These are phyloP conservation scores for Chlorospingus semifuscus DNA, from an alignment of 2,797 vertebrate species.

Conservation along the genomic window DNA sequence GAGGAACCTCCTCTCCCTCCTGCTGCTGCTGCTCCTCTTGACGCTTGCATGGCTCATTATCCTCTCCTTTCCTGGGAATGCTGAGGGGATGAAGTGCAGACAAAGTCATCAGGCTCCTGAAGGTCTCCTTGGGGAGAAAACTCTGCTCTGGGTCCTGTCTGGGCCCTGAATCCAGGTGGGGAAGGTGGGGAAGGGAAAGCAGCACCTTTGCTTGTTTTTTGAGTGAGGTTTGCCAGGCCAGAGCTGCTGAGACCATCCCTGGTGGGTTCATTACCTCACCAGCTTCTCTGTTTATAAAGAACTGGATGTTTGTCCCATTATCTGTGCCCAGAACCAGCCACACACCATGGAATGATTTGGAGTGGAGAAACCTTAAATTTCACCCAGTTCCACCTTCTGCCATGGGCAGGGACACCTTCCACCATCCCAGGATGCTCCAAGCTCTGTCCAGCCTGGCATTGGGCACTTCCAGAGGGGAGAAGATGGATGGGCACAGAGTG, in stretches of 20 bases:
- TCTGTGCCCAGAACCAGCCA: not conserved
- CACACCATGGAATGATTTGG: not conserved
- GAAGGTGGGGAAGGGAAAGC: not conserved
- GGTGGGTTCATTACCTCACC: not conserved
- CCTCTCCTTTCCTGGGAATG: not conserved
- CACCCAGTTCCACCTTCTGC: rapidly evolving
- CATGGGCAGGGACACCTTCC: not conserved
- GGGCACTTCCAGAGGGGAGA: not conserved
- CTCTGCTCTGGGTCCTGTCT: not conserved
- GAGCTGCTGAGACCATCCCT: not conserved
- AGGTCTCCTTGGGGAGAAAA: not conserved
- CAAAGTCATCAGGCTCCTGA: not conserved
- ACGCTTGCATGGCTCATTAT: not conserved
- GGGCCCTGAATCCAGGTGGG: not conserved
- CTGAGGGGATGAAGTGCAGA: not conserved
- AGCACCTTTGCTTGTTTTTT: rapidly evolving
- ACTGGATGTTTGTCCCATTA: not conserved
- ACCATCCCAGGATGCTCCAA: not conserved
- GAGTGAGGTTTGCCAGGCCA: not conserved
- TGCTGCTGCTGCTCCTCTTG: conserved; percentile 12
- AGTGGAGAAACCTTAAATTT: not conserved
- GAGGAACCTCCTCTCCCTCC: not conserved
- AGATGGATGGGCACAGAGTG: not conserved
- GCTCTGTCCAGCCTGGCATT: rapidly evolving
- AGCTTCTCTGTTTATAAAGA: not conserved